A percentile compares a stretch with the other conserved stretches of the same genome.
Evolutionary conservation across 1,140 invertebrate genomes (phyloP).

Genomic region (Danaus plexippus): DNA sequence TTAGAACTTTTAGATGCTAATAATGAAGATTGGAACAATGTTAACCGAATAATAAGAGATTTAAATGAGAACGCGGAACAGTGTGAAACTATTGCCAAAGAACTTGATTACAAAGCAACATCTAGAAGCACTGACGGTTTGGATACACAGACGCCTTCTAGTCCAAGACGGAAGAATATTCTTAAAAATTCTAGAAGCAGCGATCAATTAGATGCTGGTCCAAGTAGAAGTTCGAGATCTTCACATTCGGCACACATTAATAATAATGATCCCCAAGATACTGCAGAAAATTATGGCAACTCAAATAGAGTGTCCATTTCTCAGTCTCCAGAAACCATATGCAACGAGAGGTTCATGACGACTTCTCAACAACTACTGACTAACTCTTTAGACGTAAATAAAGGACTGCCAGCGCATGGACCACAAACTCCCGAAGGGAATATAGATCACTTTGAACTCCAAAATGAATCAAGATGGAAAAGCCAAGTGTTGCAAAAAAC

Average conservation of each 20-base stretch:
- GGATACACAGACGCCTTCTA: conserved; percentile 43
- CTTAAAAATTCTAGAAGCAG: conserved; percentile 61
- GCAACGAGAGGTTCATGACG: conserved; percentile 42
- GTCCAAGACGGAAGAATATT: conserved; percentile 40
- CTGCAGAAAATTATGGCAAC: conserved; percentile 65
- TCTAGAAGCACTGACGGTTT: conserved; percentile 64
- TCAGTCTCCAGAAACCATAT: conserved; percentile 47
- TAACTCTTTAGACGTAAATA: conserved; percentile 44
- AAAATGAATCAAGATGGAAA: conserved; percentile 49
- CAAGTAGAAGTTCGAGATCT: conserved; percentile 42
- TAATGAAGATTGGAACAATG: conserved; percentile 60
- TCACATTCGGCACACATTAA: conserved; percentile 21
- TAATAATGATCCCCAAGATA: conserved; percentile 52
- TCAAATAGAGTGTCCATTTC: conserved; percentile 53
- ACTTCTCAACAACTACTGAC: conserved; percentile 44
- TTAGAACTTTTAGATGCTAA: conserved; percentile 74
- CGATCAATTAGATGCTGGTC: conserved; percentile 54
- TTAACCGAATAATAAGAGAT: conserved; percentile 47
- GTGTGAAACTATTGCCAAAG: conserved; percentile 53
- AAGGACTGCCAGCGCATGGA: conserved; percentile 36
- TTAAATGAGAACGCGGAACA: conserved; percentile 57
- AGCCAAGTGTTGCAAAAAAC: conserved; percentile 66
- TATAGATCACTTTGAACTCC: conserved; percentile 20
- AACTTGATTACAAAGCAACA: conserved; percentile 52
- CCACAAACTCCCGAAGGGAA: conserved; percentile 38